Evolutionary conservation across 1,140 invertebrate genomes (phyloP), one percentile per base, ranked within the genome.

Genomic region (Babylonia areolata): DNA sequence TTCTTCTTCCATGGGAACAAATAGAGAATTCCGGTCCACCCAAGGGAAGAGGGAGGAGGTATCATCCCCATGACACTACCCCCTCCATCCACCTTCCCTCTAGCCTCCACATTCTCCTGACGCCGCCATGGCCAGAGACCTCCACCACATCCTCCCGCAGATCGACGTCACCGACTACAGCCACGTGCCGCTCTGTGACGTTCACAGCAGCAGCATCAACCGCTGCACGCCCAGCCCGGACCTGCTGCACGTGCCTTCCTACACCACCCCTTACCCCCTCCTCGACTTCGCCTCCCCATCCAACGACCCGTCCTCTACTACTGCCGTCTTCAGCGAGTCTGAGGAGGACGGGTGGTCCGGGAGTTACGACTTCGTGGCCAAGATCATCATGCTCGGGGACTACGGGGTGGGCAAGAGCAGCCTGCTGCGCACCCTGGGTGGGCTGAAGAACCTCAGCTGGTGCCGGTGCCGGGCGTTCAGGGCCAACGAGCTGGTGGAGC

Each of bases 361-460:
- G 3, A 17, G 33, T 20, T 86, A 80, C 69, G 89, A 88, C 71
- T 80, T 85, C 42, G 71, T 75, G 9, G 77, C 87, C 2, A 91
- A 90, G 87, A 54, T 89, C 31, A 88, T 91, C 28, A 33, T 91
- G 17, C 81, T 89, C 3, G 90, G 90, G 12, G 88, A 91, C 42
- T 86, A 81, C 78, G 84, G 88, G 40, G 90, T 91, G 20, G 90
- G 90, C 17, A 91, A 91, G 77, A 89, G 88, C 12, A 75, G 85
- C 11, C 75, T 91, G 20, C 87, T 91, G 0, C 51, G 40, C 17
- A 80, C 87, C 11, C 86, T 90, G 33, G 51, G 83, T 39, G 42
- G 23, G 11, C 69, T 80, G 42, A 39, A 79, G 39, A 39, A 51
- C 54, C 15, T n/a, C 35, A 46, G n/a, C 17, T 46, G 81, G 81